Conservation (phyloP, 1,140 invertebrate genomes). For the Hycleus phaleratus region DNA sequence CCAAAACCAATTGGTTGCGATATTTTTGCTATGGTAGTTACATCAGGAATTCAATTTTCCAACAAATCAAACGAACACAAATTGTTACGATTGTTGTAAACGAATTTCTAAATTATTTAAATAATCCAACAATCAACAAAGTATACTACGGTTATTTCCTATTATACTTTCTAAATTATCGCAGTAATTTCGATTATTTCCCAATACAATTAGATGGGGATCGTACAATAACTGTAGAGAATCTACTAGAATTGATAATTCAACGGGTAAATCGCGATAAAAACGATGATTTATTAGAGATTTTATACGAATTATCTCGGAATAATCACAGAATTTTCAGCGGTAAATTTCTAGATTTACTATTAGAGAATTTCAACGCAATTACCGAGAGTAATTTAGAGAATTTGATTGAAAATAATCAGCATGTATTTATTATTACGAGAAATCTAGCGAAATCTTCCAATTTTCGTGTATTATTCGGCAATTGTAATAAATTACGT, state of each 20-base stretch:
- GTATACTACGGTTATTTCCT: slow-evolving; percentile 11
- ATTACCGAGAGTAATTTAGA: not conserved
- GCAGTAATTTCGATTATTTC: not conserved
- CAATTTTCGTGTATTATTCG: slow-evolving; percentile 9
- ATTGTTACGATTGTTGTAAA: not conserved
- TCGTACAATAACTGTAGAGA: not conserved
- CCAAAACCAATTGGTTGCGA: slow-evolving; percentile 14
- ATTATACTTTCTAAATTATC: slow-evolving; percentile 9
- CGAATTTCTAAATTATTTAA: too few relatives aligned
- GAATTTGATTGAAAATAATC: slow-evolving; percentile 5
- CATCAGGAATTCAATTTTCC: slow-evolving; percentile 5
- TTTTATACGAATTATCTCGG: slow-evolving; percentile 2
- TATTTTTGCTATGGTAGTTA: slow-evolving; percentile 8
- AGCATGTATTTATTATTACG: slow-evolving; percentile 11
- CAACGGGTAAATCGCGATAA: slow-evolving; percentile 1
- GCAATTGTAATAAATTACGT: not conserved
- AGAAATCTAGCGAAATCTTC: slow-evolving; percentile 5
- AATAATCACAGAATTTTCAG: slow-evolving; percentile 3
- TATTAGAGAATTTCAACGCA: slow-evolving; percentile 1
- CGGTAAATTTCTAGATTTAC: slow-evolving; percentile 7
- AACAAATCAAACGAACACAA: slow-evolving; percentile 5
- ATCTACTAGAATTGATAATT: not conserved
- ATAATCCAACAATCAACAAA: not conserved
- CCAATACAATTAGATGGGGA: not conserved
- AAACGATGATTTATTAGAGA: not conserved